Conservation (phyloP, 2,113 vertebrate species). For the Bucco capensis region DNA sequence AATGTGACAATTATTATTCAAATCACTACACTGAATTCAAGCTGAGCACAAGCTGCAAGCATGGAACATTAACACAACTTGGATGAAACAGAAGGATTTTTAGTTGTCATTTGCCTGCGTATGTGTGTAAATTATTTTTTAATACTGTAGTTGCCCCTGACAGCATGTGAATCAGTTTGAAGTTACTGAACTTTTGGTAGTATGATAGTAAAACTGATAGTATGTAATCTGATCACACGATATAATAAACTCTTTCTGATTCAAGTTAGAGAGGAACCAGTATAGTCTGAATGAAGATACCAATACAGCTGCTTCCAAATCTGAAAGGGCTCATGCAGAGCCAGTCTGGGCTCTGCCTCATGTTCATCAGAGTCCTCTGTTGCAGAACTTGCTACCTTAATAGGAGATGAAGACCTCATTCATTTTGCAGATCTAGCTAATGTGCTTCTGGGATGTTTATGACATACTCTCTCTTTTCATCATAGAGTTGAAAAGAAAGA, state of each 20-base stretch:
- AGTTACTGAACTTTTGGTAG: not conserved
- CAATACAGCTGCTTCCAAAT: not conserved
- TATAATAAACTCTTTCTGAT: not conserved
- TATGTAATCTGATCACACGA: not conserved
- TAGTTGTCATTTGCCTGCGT: not conserved
- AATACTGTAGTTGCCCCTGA: not conserved
- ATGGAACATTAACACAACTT: not conserved
- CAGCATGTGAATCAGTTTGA: rapidly evolving
- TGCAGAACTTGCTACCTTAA: not conserved
- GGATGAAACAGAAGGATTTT: not conserved
- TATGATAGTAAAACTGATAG: not conserved
- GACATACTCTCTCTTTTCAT: not conserved
- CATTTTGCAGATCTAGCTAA: not conserved
- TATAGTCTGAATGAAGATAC: not conserved
- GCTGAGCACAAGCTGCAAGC: not conserved
- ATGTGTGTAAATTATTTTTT: not conserved
- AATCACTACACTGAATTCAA: not conserved
- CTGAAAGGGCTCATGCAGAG: not conserved
- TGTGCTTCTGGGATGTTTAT: not conserved
- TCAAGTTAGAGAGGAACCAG: not conserved
- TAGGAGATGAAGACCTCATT: not conserved
- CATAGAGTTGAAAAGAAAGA: not conserved
- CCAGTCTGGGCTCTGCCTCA: not conserved
- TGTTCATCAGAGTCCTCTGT: not conserved
- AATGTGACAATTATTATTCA: not conserved